Conservation (phyloP, 2,113 vertebrate species). For the Trematocara stigmaticum region DNA sequence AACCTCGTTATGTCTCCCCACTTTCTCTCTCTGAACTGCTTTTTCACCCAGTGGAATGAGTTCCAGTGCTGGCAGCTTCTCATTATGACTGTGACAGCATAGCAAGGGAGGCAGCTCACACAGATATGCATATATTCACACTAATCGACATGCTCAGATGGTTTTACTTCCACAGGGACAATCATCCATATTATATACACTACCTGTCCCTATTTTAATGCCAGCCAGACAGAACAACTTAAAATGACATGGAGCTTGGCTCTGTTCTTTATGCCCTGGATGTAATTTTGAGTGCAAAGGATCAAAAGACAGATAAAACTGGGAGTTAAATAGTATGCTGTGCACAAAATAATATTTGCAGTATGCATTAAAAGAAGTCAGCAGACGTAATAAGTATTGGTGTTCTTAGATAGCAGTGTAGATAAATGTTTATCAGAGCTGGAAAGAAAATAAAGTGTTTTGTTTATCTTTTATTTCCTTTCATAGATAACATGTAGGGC, state of each 20-base stretch:
- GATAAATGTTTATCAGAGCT: neutral
- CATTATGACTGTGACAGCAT: conserved; percentile 39
- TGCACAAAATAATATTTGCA: neutral
- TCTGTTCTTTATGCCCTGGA: neutral
- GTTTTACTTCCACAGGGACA: neutral
- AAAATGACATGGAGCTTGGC: neutral
- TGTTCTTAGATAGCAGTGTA: neutral
- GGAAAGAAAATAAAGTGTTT: neutral
- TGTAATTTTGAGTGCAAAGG: neutral
- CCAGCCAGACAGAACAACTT: neutral
- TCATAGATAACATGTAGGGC: neutral
- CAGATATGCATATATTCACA: neutral
- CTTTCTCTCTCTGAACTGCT: neutral
- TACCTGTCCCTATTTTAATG: neutral
- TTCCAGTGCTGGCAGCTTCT: conserved; percentile 20
- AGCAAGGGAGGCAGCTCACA: conserved; percentile 1
- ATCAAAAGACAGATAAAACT: neutral
- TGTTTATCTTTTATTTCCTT: neutral
- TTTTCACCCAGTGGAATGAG: conserved; percentile 22
- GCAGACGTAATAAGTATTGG: neutral
- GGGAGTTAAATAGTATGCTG: neutral
- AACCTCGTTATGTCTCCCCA: neutral
- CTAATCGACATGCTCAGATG: neutral
- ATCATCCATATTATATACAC: neutral
- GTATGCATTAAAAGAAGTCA: neutral